phyloP scores from a whole-genome alignment of 2,888 invertebrate species.

The Dicranocentrus wangi region DNA sequence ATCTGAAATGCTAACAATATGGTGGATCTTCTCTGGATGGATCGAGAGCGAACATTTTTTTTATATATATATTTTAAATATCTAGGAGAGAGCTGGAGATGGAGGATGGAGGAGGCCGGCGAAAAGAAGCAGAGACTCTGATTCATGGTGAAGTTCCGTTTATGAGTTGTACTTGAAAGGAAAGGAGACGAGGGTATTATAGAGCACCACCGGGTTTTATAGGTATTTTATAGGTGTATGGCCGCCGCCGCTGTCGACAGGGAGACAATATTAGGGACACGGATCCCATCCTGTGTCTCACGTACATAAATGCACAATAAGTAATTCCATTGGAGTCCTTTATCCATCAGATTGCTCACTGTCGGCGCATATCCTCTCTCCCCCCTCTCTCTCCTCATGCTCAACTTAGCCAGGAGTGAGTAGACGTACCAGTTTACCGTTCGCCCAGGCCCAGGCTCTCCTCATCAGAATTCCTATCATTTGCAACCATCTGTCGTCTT shows the following conservation, averaged over 20 bases:
- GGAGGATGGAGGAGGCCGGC: not conserved
- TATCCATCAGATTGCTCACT: not conserved
- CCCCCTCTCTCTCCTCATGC: too few relatives aligned
- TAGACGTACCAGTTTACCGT: too few relatives aligned
- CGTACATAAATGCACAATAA: slow-evolving; percentile 16
- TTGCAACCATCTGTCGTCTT: slow-evolving; percentile 67
- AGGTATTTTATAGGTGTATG: too few relatives aligned
- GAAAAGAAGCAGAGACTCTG: too few relatives aligned
- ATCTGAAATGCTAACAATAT: slow-evolving; percentile 57
- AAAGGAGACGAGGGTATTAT: too few relatives aligned
- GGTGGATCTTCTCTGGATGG: too few relatives aligned
- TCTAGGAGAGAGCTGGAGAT: slow-evolving; percentile 13
- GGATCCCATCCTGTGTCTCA: not conserved
- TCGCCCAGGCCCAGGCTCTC: slow-evolving; percentile 1
- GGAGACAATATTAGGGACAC: not conserved
- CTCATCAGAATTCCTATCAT: slow-evolving; percentile 67
- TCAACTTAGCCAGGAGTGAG: too few relatives aligned
- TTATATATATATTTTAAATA: slow-evolving; percentile 59
- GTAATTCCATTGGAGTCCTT: not conserved
- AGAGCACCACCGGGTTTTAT: too few relatives aligned
- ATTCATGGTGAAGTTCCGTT: too few relatives aligned
- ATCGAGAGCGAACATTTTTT: too few relatives aligned
- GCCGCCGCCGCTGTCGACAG: too few relatives aligned
- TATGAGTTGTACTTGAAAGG: too few relatives aligned
- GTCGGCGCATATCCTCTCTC: not conserved